Percentiles rank a stretch among this genome's conserved stretches.
Conservation (phyloP, 2,113 vertebrate species). For the Ameiurus melas region DNA sequence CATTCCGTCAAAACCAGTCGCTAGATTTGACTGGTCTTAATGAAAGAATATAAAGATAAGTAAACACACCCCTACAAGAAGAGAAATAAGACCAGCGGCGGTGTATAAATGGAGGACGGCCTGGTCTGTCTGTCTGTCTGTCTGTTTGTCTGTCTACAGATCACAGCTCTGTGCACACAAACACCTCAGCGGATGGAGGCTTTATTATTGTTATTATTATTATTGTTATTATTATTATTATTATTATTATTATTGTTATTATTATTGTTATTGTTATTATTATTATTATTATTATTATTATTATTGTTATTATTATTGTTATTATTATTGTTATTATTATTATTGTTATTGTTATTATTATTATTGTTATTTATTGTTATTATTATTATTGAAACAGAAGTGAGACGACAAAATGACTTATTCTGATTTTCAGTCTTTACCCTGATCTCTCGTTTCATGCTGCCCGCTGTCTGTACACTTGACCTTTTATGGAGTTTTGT, state of each 20-base stretch:
- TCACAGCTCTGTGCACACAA: no score
- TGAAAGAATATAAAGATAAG: no score
- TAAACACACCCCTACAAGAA: no score
- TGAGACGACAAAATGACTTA: neutral
- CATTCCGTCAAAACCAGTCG: no score
- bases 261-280: neutral
- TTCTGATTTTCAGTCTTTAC: neutral
- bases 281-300: neutral
- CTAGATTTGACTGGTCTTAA: no score
- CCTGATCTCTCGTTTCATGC: neutral
- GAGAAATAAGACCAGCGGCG: no score
- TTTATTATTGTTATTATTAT: neutral
- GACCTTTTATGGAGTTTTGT: neutral
- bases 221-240: neutral
- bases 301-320: neutral
- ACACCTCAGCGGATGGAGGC: no score
- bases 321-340: neutral
- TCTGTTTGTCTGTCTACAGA: no score
- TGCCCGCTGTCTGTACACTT: no score
- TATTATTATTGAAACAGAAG: neutral
- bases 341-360: neutral
- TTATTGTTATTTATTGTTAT: no score
- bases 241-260: neutral
- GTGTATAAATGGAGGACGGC: no score
- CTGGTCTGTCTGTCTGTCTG: no score